Conservation (phyloP, 2,797 vertebrate species). For the Thunnus albacares region DNA sequence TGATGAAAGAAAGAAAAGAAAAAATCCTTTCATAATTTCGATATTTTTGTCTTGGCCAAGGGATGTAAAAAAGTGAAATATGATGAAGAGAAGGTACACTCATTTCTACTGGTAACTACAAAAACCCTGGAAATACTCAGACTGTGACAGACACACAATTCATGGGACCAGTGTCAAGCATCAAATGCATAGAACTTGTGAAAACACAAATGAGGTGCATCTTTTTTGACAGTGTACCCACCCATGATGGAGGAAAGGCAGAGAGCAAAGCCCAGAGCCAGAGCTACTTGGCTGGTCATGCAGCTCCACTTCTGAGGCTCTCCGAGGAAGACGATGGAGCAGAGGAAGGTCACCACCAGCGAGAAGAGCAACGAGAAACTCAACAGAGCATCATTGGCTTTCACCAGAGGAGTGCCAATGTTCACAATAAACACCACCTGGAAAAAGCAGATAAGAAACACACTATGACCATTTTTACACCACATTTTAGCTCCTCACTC, state of each 20-base stretch:
- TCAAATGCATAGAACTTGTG: neutral
- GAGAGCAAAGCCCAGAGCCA: slow-evolving; percentile 89
- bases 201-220: neutral
- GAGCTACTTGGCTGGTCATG: slow-evolving; percentile 88
- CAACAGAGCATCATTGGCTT: slow-evolving; percentile 85
- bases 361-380: slow-evolving; percentile 88
- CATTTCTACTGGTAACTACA: neutral
- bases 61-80: neutral
- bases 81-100: neutral
- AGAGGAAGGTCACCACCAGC: slow-evolving; percentile 87
- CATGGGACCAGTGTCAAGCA: neutral
- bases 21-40: neutral
- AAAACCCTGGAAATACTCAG: neutral
- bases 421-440: slow-evolving; percentile 84
- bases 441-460: slow-evolving; percentile 2
- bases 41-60: too few relatives aligned
- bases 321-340: slow-evolving; percentile 89
- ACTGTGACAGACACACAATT: too few relatives aligned
- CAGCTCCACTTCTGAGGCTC: slow-evolving; percentile 88
- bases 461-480: neutral
- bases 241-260: slow-evolving; percentile 89
- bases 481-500: accelerated
- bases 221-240: slow-evolving; percentile 38
- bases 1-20: neutral
- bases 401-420: slow-evolving; percentile 86